These are phyloP conservation scores for Neodiprion virginianus DNA, from an alignment of 1,140 invertebrate genomes.

Conservation along the genomic window DNA sequence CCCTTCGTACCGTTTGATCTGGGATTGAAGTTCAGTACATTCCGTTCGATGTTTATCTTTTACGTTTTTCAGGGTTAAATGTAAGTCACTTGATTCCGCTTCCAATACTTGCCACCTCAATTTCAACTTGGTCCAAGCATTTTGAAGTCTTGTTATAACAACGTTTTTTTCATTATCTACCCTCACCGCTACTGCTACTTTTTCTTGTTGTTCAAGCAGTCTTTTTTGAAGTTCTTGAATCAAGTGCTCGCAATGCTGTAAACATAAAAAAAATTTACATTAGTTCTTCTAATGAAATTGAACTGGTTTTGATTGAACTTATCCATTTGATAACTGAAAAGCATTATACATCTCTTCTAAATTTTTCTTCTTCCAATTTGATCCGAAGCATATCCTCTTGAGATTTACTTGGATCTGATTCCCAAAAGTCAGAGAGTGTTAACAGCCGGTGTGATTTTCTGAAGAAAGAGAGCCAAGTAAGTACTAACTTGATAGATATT, in stretches of 20 bases:
- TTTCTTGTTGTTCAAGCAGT: conserved; percentile 78
- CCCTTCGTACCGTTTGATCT: conserved; percentile 68
- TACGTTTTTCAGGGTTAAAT: conserved; percentile 44
- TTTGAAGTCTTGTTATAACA: conserved; percentile 69
- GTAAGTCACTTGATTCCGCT: conserved; percentile 51
- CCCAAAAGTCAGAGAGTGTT: conserved; percentile 66
- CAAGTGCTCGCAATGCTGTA: conserved; percentile 77
- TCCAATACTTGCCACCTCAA: conserved; percentile 56
- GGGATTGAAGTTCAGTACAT: conserved; percentile 49
- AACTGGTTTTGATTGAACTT: conserved; percentile 6
- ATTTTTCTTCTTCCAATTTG: conserved; percentile 77
- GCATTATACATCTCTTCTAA: conserved; percentile 70
- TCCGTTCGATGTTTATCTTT: conserved; percentile 51
- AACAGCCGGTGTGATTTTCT: conserved; percentile 49
- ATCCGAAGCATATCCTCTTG: conserved; percentile 57
- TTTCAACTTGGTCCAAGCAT: conserved; percentile 63
- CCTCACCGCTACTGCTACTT: conserved; percentile 76
- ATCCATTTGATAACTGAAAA: conserved; percentile 20
- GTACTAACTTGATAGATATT: not conserved
- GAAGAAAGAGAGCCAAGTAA: conserved; percentile 29
- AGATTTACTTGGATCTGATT: conserved; percentile 48
- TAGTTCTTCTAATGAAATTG: not conserved
- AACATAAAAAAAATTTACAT: conserved; percentile 30
- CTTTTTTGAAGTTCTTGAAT: conserved; percentile 77
- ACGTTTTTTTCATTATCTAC: conserved; percentile 78